A percentile compares a stretch with the other conserved stretches of the same genome.
Conservation (phyloP, 1,140 invertebrate genomes). For the Apis dorsata region DNA sequence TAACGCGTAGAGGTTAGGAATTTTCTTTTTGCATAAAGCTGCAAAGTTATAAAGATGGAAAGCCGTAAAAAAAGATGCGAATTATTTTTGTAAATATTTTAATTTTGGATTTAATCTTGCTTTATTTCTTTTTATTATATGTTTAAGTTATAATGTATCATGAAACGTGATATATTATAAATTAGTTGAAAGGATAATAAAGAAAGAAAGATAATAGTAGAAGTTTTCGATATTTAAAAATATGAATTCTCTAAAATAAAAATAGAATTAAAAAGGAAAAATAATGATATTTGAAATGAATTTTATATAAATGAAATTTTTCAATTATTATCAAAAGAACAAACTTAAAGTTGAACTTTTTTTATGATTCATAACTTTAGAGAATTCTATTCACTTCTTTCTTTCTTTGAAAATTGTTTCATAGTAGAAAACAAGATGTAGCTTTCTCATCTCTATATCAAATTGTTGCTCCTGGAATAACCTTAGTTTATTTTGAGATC, state of each 20-base stretch:
- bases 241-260: too few relatives aligned
- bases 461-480: constrained; percentile 37
- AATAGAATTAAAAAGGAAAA: too few relatives aligned
- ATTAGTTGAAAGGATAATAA: too few relatives aligned
- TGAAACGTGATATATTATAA: too few relatives aligned
- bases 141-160: too few relatives aligned
- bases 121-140: too few relatives aligned
- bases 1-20: not conserved
- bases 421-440: not conserved
- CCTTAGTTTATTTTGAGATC: constrained; percentile 31
- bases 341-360: not conserved
- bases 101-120: too few relatives aligned
- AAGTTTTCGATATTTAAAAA: too few relatives aligned
- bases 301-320: too few relatives aligned
- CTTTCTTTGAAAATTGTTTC: not conserved
- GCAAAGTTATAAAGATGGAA: too few relatives aligned
- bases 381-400: not conserved
- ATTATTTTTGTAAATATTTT: not conserved
- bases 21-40: not conserved
- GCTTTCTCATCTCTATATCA: constrained; percentile 22
- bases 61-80: not conserved
- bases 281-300: too few relatives aligned
- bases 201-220: too few relatives aligned
- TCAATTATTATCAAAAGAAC: not conserved
- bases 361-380: not conserved